phyloP scores from a whole-genome alignment of 2,797 vertebrate species.

The Hyperoplus lanceolatus region DNA sequence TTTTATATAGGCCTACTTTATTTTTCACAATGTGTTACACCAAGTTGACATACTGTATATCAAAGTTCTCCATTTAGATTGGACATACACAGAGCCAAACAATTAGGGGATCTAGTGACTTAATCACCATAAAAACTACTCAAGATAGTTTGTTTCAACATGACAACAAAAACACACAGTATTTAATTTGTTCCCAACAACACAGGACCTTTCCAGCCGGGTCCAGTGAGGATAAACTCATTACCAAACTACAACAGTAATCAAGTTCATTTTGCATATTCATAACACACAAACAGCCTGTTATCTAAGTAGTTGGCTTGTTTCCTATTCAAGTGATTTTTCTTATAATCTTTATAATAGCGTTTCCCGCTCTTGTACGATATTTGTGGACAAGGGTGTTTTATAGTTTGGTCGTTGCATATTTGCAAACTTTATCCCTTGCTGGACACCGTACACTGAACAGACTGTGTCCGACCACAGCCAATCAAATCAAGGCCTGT shows the following conservation, averaged over 20 bases:
- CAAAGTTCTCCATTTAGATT: too few relatives aligned
- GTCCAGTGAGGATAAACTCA: conserved; percentile 5
- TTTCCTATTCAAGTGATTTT: not conserved
- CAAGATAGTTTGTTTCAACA: not conserved
- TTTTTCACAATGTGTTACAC: too few relatives aligned
- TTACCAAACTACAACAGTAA: conserved; percentile 34
- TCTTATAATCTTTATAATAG: not conserved
- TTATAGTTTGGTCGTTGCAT: not conserved
- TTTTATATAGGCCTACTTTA: too few relatives aligned
- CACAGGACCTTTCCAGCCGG: conserved; percentile 5
- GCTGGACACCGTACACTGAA: not conserved
- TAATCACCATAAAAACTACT: conserved; percentile 1
- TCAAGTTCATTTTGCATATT: conserved; percentile 5
- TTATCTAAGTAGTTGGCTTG: not conserved
- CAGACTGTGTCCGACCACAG: not conserved
- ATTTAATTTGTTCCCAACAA: conserved; percentile 20
- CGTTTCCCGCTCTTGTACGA: not conserved
- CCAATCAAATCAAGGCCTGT: conserved; percentile 4
- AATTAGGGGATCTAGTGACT: not conserved
- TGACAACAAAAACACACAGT: not conserved
- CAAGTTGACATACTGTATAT: too few relatives aligned
- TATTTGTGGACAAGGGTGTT: not conserved
- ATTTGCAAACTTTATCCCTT: not conserved
- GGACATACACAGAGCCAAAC: too few relatives aligned
- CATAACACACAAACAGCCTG: conserved; percentile 3